These are phyloP conservation scores for Malurus alboscapulatus DNA, from an alignment of 2,113 vertebrate species.

Conservation along the genomic window DNA sequence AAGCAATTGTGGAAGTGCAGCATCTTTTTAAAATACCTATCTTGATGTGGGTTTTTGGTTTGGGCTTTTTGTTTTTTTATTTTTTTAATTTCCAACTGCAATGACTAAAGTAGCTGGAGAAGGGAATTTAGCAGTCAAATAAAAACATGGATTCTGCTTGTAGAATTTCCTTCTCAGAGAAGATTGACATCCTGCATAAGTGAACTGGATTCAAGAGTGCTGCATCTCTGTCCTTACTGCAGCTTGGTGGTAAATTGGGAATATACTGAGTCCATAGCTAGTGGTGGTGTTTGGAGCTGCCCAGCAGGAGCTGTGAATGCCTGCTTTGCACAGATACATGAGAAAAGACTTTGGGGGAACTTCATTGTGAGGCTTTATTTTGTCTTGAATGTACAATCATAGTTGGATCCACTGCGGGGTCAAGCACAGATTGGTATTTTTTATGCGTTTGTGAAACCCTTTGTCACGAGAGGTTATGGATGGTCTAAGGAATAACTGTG, in stretches of 20 bases:
- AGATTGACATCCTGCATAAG: background rate
- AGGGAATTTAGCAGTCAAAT: background rate
- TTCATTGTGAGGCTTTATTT: background rate
- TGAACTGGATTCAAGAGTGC: background rate
- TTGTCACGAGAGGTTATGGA: background rate
- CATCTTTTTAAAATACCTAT: background rate
- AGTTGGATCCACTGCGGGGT: background rate
- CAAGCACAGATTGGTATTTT: background rate
- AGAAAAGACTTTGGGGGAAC: background rate
- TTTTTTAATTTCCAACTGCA: background rate
- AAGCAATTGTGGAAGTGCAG: background rate
- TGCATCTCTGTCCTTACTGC: background rate
- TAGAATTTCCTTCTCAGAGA: background rate
- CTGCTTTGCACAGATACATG: background rate
- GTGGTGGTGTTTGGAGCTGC: background rate
- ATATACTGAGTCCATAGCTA: accelerated
- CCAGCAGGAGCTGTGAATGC: background rate
- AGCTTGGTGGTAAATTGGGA: background rate
- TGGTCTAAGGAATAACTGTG: background rate
- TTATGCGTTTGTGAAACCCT: background rate
- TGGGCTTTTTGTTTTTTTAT: background rate
- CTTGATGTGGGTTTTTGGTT: background rate
- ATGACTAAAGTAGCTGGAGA: background rate
- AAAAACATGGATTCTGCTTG: background rate
- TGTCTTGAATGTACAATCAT: accelerated